Base-by-base conservation (phyloP, 35 echinoderm and acorn worm genomes). In the Strongylocentrotus purpuratus region DNA sequence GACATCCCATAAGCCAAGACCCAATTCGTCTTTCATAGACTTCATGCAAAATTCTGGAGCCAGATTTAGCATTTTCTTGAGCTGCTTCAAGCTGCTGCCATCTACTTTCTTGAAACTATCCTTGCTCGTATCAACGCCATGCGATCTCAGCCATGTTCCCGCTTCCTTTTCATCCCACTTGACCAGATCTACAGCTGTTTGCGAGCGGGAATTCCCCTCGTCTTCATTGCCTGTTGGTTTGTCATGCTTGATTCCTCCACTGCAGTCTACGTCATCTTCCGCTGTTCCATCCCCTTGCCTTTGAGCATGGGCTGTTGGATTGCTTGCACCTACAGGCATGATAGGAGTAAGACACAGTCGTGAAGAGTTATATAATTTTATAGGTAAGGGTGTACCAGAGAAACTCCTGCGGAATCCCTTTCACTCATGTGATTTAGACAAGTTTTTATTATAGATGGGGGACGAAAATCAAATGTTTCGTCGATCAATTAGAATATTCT, bases 11-110 rank as follows among this genome's bases (percentile, higher is more conserved):
- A 89, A 33, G 33, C 31, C 25, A 33, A 89, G 32, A 46, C 87
- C 87, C 7, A 89, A 18, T 89, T 89, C 87, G 32, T 46, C 33
- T 11, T 89, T 89, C 33, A 89, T 33, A 18, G 87, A 89, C 20
- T 33, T 89, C 33, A 89, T 12, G 87, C 87, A 89, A 46, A 45
- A 89, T 46, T 89, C 87, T 15, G 87, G 87, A 13, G 87, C 87
- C 14, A 33, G 87, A 28, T 89, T 89, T 31, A 89, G 87, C 87
- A 89, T 20, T 31, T 46, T 46, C 12, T 45, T 45, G 87, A 89
- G 32, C 45, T 89, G 87, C 87, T 18, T 46, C 87, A 89, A 28
- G 32, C 87, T 33, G 15, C 33, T 89, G 87, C 87, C 87, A 89
- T 89, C 31, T 4, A 89, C 33, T 6, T 89, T 89, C 8, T 46